Percentiles rank a stretch among this genome's conserved stretches.
phyloP scores from a whole-genome alignment of 2,797 vertebrate species.

The Sebastes trivittatus region DNA sequence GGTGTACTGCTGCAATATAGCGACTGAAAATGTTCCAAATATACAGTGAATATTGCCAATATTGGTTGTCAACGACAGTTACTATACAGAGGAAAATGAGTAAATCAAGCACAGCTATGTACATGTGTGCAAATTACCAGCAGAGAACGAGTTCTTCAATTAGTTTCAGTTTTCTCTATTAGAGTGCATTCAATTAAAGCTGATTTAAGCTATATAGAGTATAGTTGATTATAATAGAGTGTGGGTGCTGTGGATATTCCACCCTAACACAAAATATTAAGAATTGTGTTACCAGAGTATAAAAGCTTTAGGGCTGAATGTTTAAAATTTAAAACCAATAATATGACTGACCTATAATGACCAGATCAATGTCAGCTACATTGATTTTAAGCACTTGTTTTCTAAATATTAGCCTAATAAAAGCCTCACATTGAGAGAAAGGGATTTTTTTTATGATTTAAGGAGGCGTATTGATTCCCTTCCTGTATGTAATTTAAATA shows the following conservation, averaged over 20 bases:
- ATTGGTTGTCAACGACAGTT: slow-evolving; percentile 7
- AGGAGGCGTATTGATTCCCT: neutral
- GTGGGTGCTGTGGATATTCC: neutral
- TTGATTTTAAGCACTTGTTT: neutral
- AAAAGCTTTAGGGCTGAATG: neutral
- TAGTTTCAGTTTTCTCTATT: slow-evolving; percentile 2
- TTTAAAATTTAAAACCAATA: neutral
- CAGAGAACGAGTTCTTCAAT: neutral
- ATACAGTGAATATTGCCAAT: neutral
- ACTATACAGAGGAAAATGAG: neutral
- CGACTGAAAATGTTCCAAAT: slow-evolving; percentile 11
- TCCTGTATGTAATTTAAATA: neutral
- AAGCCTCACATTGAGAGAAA: neutral
- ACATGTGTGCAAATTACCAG: neutral
- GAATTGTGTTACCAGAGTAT: neutral
- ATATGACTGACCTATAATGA: neutral
- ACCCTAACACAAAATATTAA: neutral
- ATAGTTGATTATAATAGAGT: neutral
- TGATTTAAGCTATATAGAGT: neutral
- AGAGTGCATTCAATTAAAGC: neutral
- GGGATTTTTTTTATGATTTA: neutral
- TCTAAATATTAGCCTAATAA: neutral
- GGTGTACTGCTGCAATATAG: neutral
- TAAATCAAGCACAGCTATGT: slow-evolving; percentile 4
- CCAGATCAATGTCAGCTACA: neutral